Evolutionary conservation across 1,140 invertebrate genomes (phyloP), one percentile per base, ranked within the genome.

Genomic region (Nasonia vitripennis): DNA sequence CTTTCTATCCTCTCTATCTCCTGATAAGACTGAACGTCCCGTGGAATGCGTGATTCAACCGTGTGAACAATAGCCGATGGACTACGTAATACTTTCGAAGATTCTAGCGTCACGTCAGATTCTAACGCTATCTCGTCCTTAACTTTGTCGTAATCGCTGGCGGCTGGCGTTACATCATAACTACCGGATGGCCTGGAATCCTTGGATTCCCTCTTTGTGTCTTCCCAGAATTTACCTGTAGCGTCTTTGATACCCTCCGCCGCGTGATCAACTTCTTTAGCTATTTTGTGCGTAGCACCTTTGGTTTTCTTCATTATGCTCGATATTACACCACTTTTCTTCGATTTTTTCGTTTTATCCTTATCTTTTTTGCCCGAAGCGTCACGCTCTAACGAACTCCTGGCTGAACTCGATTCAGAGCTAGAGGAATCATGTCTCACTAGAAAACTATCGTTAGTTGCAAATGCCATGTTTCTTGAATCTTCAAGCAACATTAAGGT

Each of bases 261-360:
- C 20, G 90, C 90, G n/a, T 90, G 89, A 75, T 90, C 87, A 14
- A 92, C 90, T 80, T 91, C 91, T 84, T 93, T 91, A 12, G 89
- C 90, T 81, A 94, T 92, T 90, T 93, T 94, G 85, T 94, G 94
- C 10, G 92, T 90, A 34, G 92, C 91, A 84, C 88, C 91, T 87
- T 90, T 91, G 7, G 92, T 89, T 77, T 89, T 88, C 41, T 90
- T 90, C 0, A 89, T 88, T 48, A 91, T 89, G 73, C 77, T 90
- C 4, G 90, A 89, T 48, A 90, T 73, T 10, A 91, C 87, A 37
- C 88, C 87, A 31, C 87, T 78, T 84, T 88, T 90, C 34, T 91
- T 90, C 0, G 87, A 84, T 88, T 89, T 91, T 20, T 90, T 90
- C 0, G 41, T 55, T 83, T 87, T 88, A 10, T 78, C 27, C 3